These are phyloP conservation scores for Drosophila greeni DNA, from an alignment of 2,888 invertebrate genomes.

Conservation along the genomic window DNA sequence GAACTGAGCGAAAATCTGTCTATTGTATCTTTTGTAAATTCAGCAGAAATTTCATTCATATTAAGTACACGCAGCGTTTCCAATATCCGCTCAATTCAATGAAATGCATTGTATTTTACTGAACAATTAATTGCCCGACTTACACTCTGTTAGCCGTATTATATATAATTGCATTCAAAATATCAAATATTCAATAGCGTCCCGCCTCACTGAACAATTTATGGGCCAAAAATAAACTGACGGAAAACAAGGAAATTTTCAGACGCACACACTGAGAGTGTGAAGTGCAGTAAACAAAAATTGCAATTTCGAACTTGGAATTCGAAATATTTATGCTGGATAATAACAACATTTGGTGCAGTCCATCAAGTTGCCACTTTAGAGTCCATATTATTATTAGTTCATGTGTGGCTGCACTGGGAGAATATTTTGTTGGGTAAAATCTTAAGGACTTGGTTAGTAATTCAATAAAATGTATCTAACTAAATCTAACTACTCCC, in stretches of 20 bases:
- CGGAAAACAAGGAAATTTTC: slow-evolving; percentile 23
- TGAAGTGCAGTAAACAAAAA: slow-evolving; percentile 38
- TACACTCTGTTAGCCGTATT: slow-evolving; percentile 13
- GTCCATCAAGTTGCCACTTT: slow-evolving; percentile 16
- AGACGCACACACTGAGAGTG: slow-evolving; percentile 10
- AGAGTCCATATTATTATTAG: slow-evolving; percentile 7
- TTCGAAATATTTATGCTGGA: slow-evolving; percentile 20
- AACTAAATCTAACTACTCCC: neutral
- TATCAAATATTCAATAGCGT: slow-evolving; percentile 48
- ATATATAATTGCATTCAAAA: slow-evolving; percentile 39
- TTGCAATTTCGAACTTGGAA: slow-evolving; percentile 8
- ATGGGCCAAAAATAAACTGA: slow-evolving; percentile 48
- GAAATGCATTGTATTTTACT: slow-evolving; percentile 20
- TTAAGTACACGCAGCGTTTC: slow-evolving; percentile 43
- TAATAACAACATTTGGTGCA: slow-evolving; percentile 5
- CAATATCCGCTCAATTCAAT: neutral
- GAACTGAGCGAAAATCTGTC: neutral
- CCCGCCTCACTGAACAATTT: slow-evolving; percentile 46
- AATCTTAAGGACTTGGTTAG: neutral
- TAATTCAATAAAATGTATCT: neutral
- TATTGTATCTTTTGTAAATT: slow-evolving; percentile 9
- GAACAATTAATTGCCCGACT: slow-evolving; percentile 7
- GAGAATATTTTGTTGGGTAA: neutral
- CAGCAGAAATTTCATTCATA: slow-evolving; percentile 18
- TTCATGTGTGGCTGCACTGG: neutral